Base-by-base conservation (phyloP, 2,888 invertebrate species). In the Sinopyrophorus schimmeli region DNA sequence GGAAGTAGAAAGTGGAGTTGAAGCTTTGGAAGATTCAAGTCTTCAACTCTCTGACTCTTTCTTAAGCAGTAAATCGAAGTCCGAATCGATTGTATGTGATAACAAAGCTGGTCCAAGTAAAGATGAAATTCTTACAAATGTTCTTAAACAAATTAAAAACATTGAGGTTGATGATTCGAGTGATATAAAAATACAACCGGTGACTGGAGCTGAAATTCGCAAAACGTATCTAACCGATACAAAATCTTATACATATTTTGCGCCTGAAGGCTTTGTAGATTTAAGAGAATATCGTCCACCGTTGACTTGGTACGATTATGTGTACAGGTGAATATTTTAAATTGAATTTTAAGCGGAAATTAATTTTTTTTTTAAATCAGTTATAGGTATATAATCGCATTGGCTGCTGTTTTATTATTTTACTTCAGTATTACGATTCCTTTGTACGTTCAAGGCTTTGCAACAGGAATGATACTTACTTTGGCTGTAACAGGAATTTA, bases 181-280 rank as follows among this genome's bases (percentile, higher is more conserved):
- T 26, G 28, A 40, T 6, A 16, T 59, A 12, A 55, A 49, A 21
- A 38, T 59, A 7, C 4, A 31, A 10, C 46, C 47, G 28, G 34
- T 57, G 11, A 27, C 41, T 15, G 59, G 57, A 3, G 5, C 16
- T 6, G 66, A 65, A 15, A 56, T 67, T 6, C 48, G 56, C 9
- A 50, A 53, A 7, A 49, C 51, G 53, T 55, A 44, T 53, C 55
- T 28, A 40, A 48, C 6, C 50, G 60, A 35, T 46, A 40, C 3
- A 37, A 53, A 15, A 35, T 53, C 10, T 47, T 53, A 53, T 9
- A 67, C 65, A 2, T 63, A 69, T 6, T 68, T 68, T 43, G 68
- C 70, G 1, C 71, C 72, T 0, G 57, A 56, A 4, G 71, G 72
- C n/a, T 71, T 67, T 52, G 68, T 72, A 1, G 70, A 72, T 60